Conservation (phyloP, 2,113 vertebrate genomes). For the Nanorana parkeri region DNA sequence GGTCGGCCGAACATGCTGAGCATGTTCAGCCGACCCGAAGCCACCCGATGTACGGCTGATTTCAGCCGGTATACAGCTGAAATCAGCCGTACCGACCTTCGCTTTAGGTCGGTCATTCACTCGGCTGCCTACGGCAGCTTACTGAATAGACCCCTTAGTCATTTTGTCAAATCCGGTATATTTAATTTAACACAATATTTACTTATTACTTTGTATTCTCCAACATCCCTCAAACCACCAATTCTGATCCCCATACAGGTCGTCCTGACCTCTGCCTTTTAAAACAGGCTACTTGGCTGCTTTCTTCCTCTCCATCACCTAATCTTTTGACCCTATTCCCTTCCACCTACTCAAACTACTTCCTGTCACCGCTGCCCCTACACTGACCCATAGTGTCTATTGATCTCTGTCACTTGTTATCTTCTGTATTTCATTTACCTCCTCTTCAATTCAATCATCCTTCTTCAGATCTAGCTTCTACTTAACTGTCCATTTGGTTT, state of each 20-base stretch:
- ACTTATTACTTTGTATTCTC: too few species aligned
- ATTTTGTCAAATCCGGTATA: too few species aligned
- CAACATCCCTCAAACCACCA: not conserved
- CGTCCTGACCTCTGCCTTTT: not conserved
- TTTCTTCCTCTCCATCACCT: conserved; percentile 4
- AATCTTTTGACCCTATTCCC: conserved; percentile 11
- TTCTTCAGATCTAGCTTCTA: not conserved
- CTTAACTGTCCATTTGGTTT: not conserved
- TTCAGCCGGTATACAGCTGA: too few species aligned
- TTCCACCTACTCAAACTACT: not conserved
- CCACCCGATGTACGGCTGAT: too few species aligned
- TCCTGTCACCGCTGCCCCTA: not conserved
- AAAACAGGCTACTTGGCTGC: not conserved
- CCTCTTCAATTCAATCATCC: not conserved
- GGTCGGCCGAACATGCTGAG: too few species aligned
- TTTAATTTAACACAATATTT: too few species aligned
- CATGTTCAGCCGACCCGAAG: too few species aligned
- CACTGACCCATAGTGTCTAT: conserved; percentile 17
- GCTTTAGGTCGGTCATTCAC: too few species aligned
- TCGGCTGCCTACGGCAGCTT: too few species aligned
- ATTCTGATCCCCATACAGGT: not conserved
- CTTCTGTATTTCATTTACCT: conserved; percentile 8
- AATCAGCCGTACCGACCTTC: too few species aligned
- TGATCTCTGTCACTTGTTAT: conserved; percentile 29
- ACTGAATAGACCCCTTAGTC: too few species aligned